A percentile compares a stretch with the other conserved stretches of the same genome.
Evolutionary conservation across 2,797 vertebrate genomes (phyloP).

Genomic region (Melopsittacus undulatus): DNA sequence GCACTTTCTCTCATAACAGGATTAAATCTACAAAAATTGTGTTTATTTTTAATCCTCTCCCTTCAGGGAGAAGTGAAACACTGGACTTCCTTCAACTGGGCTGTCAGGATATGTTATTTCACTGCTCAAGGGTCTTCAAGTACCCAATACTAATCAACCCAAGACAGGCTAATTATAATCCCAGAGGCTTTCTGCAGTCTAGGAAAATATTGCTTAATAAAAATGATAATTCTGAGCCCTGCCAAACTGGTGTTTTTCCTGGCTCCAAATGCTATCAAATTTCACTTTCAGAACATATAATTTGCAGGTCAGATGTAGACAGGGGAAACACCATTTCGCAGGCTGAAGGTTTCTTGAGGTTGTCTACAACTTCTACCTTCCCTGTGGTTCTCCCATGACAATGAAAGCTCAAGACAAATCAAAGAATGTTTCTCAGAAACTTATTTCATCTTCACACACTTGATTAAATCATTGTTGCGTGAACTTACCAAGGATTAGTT

Average conservation of each 20-base stretch:
- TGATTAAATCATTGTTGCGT: neutral
- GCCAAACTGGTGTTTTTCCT: neutral
- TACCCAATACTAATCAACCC: slow-evolving; percentile 1
- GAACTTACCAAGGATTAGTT: neutral
- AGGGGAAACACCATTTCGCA: neutral
- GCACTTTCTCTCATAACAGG: neutral
- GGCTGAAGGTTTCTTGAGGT: neutral
- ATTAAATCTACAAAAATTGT: neutral
- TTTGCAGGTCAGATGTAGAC: neutral
- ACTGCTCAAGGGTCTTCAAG: slow-evolving; percentile 5
- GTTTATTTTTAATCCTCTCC: neutral
- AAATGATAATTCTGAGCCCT: neutral
- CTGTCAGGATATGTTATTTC: slow-evolving; percentile 5
- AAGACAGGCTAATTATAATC: slow-evolving; percentile 25
- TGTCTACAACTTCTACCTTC: neutral
- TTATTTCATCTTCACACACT: neutral
- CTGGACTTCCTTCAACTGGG: neutral
- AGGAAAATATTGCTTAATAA: neutral
- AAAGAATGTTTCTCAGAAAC: neutral
- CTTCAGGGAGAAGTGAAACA: neutral
- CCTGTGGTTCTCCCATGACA: neutral
- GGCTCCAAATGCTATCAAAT: slow-evolving; percentile 9
- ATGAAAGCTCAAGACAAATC: neutral
- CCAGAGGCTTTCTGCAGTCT: neutral
- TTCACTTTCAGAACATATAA: neutral